Evolutionary conservation across 2,113 vertebrate species (phyloP).

Genomic region (Erinaceus europaeus): DNA sequence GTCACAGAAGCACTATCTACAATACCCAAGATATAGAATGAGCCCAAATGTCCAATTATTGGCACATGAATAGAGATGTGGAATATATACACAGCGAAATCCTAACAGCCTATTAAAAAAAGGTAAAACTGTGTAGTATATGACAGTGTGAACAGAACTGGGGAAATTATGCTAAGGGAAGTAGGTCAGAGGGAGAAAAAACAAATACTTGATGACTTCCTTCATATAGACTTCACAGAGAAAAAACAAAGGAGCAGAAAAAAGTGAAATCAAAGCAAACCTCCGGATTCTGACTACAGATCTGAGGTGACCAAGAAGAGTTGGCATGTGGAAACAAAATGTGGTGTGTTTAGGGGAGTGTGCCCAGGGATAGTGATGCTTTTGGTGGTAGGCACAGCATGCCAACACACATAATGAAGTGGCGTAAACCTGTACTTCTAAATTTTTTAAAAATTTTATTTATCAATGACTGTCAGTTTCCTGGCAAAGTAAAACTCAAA

Average conservation of each 20-base stretch:
- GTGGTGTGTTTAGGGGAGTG: too few relatives aligned
- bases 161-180: neutral
- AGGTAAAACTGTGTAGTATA: neutral
- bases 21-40: neutral
- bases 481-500: neutral
- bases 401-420: neutral
- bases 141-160: neutral
- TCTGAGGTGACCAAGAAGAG: too few relatives aligned
- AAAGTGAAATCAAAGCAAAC: neutral
- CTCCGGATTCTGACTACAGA: neutral
- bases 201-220: neutral
- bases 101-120: neutral
- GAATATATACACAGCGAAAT: neutral
- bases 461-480: neutral
- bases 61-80: neutral
- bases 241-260: neutral
- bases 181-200: neutral
- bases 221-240: neutral
- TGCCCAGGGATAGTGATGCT: neutral
- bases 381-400: neutral
- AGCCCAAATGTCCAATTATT: neutral
- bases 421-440: neutral
- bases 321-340: neutral
- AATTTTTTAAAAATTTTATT: neutral
- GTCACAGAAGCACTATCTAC: neutral